Base-by-base conservation (phyloP, 2,888 invertebrate genomes). In the Griposia aprilina region DNA sequence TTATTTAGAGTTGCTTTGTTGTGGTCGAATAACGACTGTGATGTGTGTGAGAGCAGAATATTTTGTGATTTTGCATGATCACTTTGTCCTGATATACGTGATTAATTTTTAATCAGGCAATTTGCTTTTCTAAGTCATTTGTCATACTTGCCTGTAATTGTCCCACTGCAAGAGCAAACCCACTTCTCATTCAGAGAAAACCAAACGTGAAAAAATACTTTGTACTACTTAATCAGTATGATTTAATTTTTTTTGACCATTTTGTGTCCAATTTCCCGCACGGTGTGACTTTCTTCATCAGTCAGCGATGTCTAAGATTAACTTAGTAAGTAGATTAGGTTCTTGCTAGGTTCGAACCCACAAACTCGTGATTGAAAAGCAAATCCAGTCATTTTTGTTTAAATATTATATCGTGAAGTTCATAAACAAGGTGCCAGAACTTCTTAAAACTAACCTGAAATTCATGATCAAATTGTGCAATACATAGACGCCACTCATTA, bases 1-100 rank as follows among this genome's bases (percentile, higher is more conserved):
- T 78, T 79, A 83, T 81, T 85, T 48, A 41, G 75, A 45, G 36
- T 55, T 45, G 69, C 57, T 66, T 80, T 80, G 36, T 84, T 82
- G 48, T 57, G 72, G 50, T 45, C 20, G 30, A 6, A 15, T 79
- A 67, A 67, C 15, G 50, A 11, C 17, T 55, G 60, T n/a, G 26
- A n/a, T 70, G 26, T 55, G 26, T 36, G 66, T 15, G 62, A 48
- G 74, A 50, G 50, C 65, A 50, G 41, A 41, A 60, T 36, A 20
- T 55, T 80, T 62, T 60, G 8, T 17, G n/a, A 68, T 77, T 59
- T 60, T 41, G 10, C 7, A 4, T 13, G 30, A 57, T 82, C n/a
- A 74, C 52, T 1, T 20, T 36, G 13, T 66, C 20, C n/a, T 55
- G 6, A n/a, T 15, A 10, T 6, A 41, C 11, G 4, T 2, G 26